Base-by-base conservation (phyloP, 2,113 vertebrate species). In the Ophiodon elongatus region DNA sequence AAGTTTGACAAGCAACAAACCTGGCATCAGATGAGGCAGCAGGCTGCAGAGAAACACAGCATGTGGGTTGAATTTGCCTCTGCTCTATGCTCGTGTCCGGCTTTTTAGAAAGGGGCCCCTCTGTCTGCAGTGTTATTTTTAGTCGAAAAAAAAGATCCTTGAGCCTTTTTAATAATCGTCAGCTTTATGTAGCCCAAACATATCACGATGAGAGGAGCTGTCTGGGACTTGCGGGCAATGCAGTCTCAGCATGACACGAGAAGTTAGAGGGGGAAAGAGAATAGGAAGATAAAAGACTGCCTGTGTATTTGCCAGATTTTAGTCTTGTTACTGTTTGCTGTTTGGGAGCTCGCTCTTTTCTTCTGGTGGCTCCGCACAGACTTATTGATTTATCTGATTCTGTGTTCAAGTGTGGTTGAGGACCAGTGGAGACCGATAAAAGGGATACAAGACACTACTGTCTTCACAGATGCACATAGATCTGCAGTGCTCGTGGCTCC, bases 331-430 rank as follows among this genome's bases (percentile, higher is more conserved):
- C 68, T 62, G 67, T 82, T 88, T 76, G 86, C 67, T 64, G 78
- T 86, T 88, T 70, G 66, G 73, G 71, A 78, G 85, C 47, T 82
- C 23, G 14, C 47, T 72, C 33, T 69, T 39, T 60, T 80, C 79
- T 79, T 86, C 82, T 89, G 75, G 91, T 92, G 84, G 87, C 87
- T 89, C 80, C 78, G 68, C 59, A 72, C 82, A 84, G 88, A 88
- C 60, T 67, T 95, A 96, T 96, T 93, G 96, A 97, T 97, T 95
- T 88, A 87, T 89, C 43, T 93, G 92, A 92, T 94, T 93, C 91
- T 86, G 69, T 80, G 75, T 85, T 88, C 83, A 83, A 88, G 85
- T 88, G 88, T 87, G 82, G 83, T 85, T 60, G 86, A 85, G 76
- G 84, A 88, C 88, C 68, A 73, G 88, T 79, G 86, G 90, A 86